Base-by-base conservation (phyloP, 2,113 vertebrate genomes). In the Ivindomyrus marchei region DNA sequence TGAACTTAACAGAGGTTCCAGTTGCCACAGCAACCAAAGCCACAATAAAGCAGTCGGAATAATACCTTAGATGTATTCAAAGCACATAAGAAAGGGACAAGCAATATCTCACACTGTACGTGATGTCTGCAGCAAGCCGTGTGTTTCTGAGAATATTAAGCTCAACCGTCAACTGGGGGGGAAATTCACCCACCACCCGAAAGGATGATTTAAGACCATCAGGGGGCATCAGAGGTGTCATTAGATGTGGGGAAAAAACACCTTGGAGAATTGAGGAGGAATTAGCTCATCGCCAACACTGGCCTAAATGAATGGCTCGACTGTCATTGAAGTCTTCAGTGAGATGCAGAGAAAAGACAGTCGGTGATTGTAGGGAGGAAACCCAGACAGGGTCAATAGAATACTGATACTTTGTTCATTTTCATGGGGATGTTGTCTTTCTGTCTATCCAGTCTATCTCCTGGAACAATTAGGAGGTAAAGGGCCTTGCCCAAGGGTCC, bases 11-110 rank as follows among this genome's bases (percentile, higher is more conserved):
- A 46, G 86, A 80, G 84, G 52, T 49, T 46, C 49, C 56, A 39
- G 87, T 91, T 90, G 87, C 90, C 90, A 88, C 36, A 90, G 83
- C 89, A 90, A 90, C 88, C 2, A 85, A 88, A 92, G 52, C 53
- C 85, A 88, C 39, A 31, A 88, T 88, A 88, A 89, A 77, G 88
- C 49, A 46, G 58, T 62, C 77, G 24, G 89, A 87, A 89, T 84
- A 46, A 87, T 62, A 56, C 77, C 62, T 50, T 50, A 66, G 53
- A 66, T 62, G 90, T 90, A 89, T 84, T 89, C 90, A 88, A 31
- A 36, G 89, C 42, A 47, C 53, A 70, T 58, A 74, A 52, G 53
- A 88, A 84, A 70, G 62, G 90, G 88, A 86, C 42, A 21, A 56
- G 31, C 62, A 89, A 50, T 85, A 85, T 90, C 50, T 85, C 39